Percentiles rank a stretch among this genome's conserved stretches.
These are phyloP conservation scores for Solea solea DNA, from an alignment of 2,113 vertebrate genomes.

Conservation along the genomic window DNA sequence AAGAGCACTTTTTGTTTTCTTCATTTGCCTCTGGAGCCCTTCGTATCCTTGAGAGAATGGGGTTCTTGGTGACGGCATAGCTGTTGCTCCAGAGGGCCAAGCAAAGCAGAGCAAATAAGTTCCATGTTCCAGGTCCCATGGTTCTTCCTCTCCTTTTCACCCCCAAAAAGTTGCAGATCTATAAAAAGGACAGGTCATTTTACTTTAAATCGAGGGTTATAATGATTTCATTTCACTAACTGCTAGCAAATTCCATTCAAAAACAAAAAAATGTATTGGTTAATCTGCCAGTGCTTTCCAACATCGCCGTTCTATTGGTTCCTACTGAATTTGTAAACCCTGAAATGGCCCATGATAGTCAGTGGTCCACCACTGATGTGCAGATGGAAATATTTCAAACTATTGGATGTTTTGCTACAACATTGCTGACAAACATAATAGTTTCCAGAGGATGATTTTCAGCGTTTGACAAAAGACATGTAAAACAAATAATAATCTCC, in stretches of 20 bases:
- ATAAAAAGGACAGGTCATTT: constrained; percentile 9
- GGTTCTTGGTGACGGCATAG: constrained; percentile 58
- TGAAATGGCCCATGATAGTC: background rate
- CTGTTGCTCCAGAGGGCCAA: constrained; percentile 62
- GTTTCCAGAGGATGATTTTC: no score
- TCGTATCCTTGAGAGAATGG: constrained; percentile 77
- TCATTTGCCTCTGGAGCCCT: constrained; percentile 80
- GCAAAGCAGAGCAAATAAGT: constrained; percentile 65
- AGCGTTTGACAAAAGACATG: no score
- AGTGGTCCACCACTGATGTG: no score
- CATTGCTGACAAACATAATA: no score
- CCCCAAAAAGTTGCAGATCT: constrained; percentile 58
- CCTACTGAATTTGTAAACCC: background rate
- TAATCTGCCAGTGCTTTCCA: no score
- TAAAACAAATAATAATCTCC: no score
- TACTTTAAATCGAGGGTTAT: background rate
- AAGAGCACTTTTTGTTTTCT: constrained; percentile 90
- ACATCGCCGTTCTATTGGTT: background rate
- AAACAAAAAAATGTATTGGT: no score
- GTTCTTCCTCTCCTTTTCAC: constrained; percentile 30
- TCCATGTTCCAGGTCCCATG: constrained; percentile 73
- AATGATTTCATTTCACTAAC: background rate
- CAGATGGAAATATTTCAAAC: no score
- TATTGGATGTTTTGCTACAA: no score
- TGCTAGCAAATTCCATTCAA: background rate